These are phyloP conservation scores for Drosophila nigrodunni DNA, from an alignment of 1,140 invertebrate genomes.

Conservation along the genomic window DNA sequence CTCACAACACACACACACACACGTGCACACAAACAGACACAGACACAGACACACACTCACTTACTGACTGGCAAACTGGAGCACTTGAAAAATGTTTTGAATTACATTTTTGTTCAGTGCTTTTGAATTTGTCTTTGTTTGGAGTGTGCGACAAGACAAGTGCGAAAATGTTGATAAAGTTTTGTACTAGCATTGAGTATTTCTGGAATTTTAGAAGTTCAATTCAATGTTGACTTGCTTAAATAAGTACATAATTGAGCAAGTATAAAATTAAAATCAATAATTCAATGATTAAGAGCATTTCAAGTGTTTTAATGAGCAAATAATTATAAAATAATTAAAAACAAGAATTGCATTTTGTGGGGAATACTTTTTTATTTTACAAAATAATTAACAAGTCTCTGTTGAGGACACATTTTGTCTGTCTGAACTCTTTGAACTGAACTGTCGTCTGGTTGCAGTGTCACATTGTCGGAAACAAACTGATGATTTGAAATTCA, in stretches of 20 bases:
- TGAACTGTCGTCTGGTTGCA: conserved; percentile 5
- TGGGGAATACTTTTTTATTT: too few relatives aligned
- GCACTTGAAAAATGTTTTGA: conserved; percentile 76
- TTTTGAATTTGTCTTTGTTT: conserved; percentile 56
- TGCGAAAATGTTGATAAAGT: conserved; percentile 73
- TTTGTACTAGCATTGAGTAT: conserved; percentile 21
- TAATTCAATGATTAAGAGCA: neutral
- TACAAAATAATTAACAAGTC: too few relatives aligned
- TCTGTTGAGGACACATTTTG: neutral
- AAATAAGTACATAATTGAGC: neutral
- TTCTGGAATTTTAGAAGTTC: conserved; percentile 1
- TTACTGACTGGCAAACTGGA: conserved; percentile 51
- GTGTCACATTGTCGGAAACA: conserved; percentile 3
- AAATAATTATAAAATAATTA: too few relatives aligned
- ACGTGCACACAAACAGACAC: conserved; percentile 45
- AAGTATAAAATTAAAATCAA: neutral
- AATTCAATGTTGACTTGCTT: conserved; percentile 1
- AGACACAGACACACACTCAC: conserved; percentile 36
- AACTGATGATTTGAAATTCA: conserved; percentile 12
- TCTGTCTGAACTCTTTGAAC: neutral
- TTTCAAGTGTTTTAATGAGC: too few relatives aligned
- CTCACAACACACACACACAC: conserved; percentile 9
- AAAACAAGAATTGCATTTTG: too few relatives aligned
- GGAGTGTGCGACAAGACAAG: conserved; percentile 54
- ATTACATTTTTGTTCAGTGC: conserved; percentile 66